phyloP scores from a whole-genome alignment of 2,113 vertebrate genomes.

The Uropsilus gracilis region DNA sequence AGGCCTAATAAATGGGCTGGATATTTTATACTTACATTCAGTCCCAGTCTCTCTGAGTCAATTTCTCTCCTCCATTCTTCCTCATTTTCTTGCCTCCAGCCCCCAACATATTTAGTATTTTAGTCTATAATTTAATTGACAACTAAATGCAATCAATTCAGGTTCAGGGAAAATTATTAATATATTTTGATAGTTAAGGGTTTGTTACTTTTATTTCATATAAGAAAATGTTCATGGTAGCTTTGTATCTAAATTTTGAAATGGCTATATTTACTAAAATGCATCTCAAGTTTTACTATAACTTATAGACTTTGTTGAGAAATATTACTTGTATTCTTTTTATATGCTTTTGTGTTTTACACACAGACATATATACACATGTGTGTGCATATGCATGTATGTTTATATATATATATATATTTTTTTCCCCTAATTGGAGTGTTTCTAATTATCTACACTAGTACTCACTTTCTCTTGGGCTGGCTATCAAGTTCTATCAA shows the following conservation, averaged over 20 bases:
- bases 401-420: no score
- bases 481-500: neutral
- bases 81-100: no score
- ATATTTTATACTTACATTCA: no score
- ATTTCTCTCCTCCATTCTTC: no score
- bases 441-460: neutral
- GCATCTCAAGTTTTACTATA: neutral
- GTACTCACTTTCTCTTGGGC: neutral
- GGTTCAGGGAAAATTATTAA: neutral
- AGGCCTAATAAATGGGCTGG: no score
- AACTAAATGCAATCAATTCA: neutral
- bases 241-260: neutral
- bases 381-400: no score
- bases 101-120: neutral
- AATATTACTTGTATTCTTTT: neutral
- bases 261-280: neutral
- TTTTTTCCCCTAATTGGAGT: neutral
- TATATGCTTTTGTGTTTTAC: neutral
- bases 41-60: no score
- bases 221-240: neutral
- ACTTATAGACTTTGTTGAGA: neutral
- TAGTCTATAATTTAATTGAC: neutral
- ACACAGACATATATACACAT: no score
- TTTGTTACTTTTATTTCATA: neutral
- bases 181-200: neutral